Conservation (phyloP, 2,888 invertebrate species). For the Augiades crinisus region DNA sequence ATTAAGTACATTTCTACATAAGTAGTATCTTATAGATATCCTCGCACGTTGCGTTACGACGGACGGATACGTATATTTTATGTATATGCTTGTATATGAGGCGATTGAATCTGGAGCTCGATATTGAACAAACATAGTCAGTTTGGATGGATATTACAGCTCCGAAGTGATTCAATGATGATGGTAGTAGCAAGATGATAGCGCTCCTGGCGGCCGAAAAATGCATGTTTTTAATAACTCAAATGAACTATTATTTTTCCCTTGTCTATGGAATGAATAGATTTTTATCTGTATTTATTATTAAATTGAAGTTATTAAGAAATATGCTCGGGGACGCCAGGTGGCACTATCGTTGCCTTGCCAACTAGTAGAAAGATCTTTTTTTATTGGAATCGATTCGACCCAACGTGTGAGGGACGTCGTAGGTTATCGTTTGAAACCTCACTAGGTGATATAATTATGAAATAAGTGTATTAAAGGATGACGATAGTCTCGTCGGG, state of each 20-base stretch:
- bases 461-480: slow-evolving; percentile 56
- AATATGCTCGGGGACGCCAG: not conserved
- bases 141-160: not conserved
- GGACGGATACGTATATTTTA: not conserved
- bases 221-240: not conserved
- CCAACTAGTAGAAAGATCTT: not conserved
- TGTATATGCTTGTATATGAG: not conserved
- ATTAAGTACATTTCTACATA: slow-evolving; percentile 70
- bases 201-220: not conserved
- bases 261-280: too few relatives aligned
- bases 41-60: slow-evolving; percentile 57
- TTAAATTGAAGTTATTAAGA: too few relatives aligned
- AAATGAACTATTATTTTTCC: too few relatives aligned
- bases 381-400: slow-evolving; percentile 14
- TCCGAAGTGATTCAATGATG: not conserved
- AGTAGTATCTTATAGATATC: slow-evolving; percentile 63
- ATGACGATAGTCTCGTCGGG: slow-evolving; percentile 50
- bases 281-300: too few relatives aligned
- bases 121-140: slow-evolving; percentile 3
- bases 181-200: not conserved
- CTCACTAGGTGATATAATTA: slow-evolving; percentile 76
- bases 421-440: slow-evolving; percentile 74
- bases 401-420: slow-evolving; percentile 58
- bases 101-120: not conserved
- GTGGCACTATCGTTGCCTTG: not conserved